Conservation (phyloP, 2,888 invertebrate genomes). For the Himalopsyche tibetana region DNA sequence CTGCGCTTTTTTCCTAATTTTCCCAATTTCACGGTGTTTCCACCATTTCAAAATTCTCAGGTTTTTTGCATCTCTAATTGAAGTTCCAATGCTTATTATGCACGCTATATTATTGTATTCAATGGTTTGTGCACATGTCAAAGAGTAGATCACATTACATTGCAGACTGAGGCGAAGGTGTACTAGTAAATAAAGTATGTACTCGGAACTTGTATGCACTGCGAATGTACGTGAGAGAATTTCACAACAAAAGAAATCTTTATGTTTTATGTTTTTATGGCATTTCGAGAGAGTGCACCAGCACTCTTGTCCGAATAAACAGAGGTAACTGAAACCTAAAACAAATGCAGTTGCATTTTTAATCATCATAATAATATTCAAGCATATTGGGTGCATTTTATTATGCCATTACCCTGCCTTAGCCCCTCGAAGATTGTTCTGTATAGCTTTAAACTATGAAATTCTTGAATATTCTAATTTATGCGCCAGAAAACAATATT, state of each 20-base stretch:
- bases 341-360: not conserved
- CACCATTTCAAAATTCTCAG: too few species aligned
- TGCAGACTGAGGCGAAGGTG: constrained; percentile 2
- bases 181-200: constrained; percentile 21
- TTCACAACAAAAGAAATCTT: constrained; percentile 57
- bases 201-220: constrained; percentile 32
- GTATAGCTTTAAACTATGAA: too few species aligned
- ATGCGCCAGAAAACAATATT: too few species aligned
- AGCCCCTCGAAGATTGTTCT: too few species aligned
- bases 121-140: not conserved
- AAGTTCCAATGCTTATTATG: too few species aligned
- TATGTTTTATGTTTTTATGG: constrained; percentile 18
- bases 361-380: not conserved
- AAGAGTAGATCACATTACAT: constrained; percentile 16
- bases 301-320: not conserved
- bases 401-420: too few species aligned
- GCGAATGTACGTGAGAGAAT: constrained; percentile 57
- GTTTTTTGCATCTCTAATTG: too few species aligned
- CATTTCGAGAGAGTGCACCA: constrained; percentile 7
- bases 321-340: not conserved
- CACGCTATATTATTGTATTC: too few species aligned
- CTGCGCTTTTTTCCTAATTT: too few species aligned
- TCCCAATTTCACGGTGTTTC: too few species aligned
- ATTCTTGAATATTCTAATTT: too few species aligned
- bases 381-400: too few species aligned